Conservation (phyloP, 2,113 vertebrate genomes). For the Osmerus mordax region DNA sequence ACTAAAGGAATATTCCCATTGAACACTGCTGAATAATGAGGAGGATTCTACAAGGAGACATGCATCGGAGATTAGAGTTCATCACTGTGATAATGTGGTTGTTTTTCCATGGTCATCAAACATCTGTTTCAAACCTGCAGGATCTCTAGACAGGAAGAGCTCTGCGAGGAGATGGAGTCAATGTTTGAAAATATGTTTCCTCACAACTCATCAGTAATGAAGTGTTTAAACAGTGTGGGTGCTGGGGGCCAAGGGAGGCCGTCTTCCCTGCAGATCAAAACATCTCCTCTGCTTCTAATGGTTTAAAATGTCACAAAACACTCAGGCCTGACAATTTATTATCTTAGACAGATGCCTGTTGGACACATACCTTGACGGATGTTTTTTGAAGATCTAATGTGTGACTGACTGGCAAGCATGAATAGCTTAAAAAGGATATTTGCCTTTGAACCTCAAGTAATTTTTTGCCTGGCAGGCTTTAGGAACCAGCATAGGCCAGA, state of each 20-base stretch:
- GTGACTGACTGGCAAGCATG: not conserved
- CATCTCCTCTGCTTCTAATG: slow-evolving; percentile 37
- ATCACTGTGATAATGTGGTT: slow-evolving; percentile 35
- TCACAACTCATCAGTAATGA: slow-evolving; percentile 65
- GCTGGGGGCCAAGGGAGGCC: not conserved
- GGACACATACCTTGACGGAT: slow-evolving; percentile 16
- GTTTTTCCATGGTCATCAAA: slow-evolving; percentile 5
- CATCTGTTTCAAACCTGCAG: slow-evolving; percentile 49
- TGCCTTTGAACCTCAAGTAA: too few relatives aligned
- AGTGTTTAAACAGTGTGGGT: slow-evolving; percentile 55
- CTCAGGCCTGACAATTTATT: slow-evolving; percentile 36
- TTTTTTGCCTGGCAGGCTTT: too few relatives aligned
- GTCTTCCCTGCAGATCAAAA: slow-evolving; percentile 27
- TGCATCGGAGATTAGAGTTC: slow-evolving; percentile 39
- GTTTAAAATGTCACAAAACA: slow-evolving; percentile 42
- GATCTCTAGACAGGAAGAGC: slow-evolving; percentile 28
- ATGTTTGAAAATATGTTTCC: slow-evolving; percentile 55
- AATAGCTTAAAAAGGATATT: not conserved
- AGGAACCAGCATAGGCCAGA: too few relatives aligned
- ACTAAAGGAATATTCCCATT: not conserved
- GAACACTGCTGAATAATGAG: too few relatives aligned
- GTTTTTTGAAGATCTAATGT: slow-evolving; percentile 18
- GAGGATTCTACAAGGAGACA: too few relatives aligned
- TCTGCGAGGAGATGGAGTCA: slow-evolving; percentile 41
- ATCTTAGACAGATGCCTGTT: not conserved